phyloP scores from a whole-genome alignment of 2,888 invertebrate species.

The Drosophila percnosoma region DNA sequence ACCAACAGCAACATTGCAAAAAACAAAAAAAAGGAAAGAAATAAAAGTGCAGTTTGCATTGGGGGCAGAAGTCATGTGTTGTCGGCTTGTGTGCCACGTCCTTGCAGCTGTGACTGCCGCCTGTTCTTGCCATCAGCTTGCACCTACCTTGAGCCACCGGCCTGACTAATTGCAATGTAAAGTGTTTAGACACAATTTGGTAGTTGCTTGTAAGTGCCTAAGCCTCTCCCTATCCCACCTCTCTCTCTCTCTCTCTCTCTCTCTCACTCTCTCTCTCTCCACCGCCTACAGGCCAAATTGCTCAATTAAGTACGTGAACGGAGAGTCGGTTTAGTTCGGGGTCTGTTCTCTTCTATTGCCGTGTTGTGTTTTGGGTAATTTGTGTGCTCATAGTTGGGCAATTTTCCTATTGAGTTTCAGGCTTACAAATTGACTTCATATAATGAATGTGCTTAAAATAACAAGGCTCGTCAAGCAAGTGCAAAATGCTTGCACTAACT shows the following conservation, averaged over 20 bases:
- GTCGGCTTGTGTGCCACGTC: slow-evolving; percentile 10
- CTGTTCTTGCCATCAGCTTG: neutral
- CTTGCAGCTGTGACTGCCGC: slow-evolving; percentile 16
- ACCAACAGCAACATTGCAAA: neutral
- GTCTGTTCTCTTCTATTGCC: slow-evolving; percentile 17
- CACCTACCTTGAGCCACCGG: slow-evolving; percentile 18
- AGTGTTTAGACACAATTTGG: slow-evolving; percentile 70
- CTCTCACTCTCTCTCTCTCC: neutral
- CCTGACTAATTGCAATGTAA: slow-evolving; percentile 69
- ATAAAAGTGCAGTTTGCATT: slow-evolving; percentile 32
- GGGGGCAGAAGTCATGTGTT: slow-evolving; percentile 30
- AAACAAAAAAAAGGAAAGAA: neutral
- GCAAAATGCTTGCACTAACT: neutral
- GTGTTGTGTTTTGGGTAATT: slow-evolving; percentile 27
- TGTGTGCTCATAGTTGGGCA: slow-evolving; percentile 20
- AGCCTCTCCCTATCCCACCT: neutral
- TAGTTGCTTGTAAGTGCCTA: slow-evolving; percentile 38
- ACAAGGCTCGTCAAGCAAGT: slow-evolving; percentile 17
- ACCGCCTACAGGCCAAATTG: slow-evolving; percentile 45
- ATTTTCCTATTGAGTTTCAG: slow-evolving; percentile 33
- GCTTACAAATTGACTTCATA: slow-evolving; percentile 29
- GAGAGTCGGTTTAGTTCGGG: neutral
- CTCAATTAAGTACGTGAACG: slow-evolving; percentile 57
- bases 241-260: neutral
- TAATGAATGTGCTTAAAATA: slow-evolving; percentile 26